Evolutionary conservation across 2,113 vertebrate genomes (phyloP).

Genomic region (Sorex araneus): DNA sequence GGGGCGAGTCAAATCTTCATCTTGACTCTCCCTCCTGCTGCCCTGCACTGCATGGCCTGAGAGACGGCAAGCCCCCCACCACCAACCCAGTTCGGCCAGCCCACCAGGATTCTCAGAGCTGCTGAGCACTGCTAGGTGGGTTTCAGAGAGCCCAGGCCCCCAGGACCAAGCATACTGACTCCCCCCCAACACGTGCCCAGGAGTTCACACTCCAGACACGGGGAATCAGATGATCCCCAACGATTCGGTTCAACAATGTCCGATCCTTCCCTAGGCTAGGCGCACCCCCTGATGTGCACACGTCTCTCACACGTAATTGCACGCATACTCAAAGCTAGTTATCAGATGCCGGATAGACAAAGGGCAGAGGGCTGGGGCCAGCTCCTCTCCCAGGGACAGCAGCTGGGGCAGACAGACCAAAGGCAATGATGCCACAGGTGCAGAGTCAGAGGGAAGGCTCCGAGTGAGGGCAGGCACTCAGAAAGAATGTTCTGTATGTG

Average conservation of each 20-base stretch:
- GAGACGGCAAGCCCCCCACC: too few species aligned
- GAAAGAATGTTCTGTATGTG: too few species aligned
- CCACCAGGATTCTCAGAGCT: not conserved
- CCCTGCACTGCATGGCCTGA: too few species aligned
- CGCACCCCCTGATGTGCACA: not conserved
- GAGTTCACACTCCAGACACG: not conserved
- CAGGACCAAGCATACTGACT: not conserved
- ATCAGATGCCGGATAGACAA: not conserved
- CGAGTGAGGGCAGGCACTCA: too few species aligned
- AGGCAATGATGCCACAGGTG: too few species aligned
- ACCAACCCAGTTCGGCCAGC: too few species aligned
- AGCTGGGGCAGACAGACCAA: too few species aligned
- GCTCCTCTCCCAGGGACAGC: not conserved
- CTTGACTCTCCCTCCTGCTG: too few species aligned
- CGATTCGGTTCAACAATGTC: not conserved
- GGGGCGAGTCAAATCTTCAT: too few species aligned
- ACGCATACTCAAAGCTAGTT: slow-evolving; percentile 3
- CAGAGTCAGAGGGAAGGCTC: too few species aligned
- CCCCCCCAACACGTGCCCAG: not conserved
- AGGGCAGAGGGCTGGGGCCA: not conserved
- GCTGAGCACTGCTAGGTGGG: not conserved
- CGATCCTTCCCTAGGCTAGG: not conserved
- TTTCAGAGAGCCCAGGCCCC: not conserved
- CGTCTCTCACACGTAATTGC: not conserved
- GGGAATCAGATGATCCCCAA: not conserved